Evolutionary conservation across 2,888 invertebrate species (phyloP).

Genomic region (Pycnomerus fuliginosus): DNA sequence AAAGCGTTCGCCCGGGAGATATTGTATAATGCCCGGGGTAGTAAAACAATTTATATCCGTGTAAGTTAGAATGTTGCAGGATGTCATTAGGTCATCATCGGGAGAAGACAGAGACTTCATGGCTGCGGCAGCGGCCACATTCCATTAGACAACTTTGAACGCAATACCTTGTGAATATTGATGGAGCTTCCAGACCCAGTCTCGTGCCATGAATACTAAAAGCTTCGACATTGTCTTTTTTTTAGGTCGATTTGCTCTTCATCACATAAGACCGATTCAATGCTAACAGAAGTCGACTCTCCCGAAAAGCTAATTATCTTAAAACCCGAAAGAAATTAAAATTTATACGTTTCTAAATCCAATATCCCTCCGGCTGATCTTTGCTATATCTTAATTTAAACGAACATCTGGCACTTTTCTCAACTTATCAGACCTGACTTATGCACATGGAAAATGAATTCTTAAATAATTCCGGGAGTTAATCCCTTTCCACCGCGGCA

Average conservation of each 20-base stretch:
- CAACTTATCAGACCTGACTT: slow-evolving; percentile 43
- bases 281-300: too few relatives aligned
- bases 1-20: slow-evolving; percentile 31
- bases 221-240: slow-evolving; percentile 22
- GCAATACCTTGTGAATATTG: slow-evolving; percentile 50
- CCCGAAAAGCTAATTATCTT: slow-evolving; percentile 24
- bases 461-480: slow-evolving; percentile 31
- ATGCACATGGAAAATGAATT: slow-evolving; percentile 43
- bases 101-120: slow-evolving; percentile 26
- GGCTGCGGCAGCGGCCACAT: slow-evolving; percentile 40
- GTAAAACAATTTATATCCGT: slow-evolving; percentile 33
- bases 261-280: slow-evolving; percentile 19
- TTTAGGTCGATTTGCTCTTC: slow-evolving; percentile 26
- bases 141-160: slow-evolving; percentile 48
- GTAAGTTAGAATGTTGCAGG: slow-evolving; percentile 27
- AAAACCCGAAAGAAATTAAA: slow-evolving; percentile 44
- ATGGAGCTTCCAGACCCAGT: slow-evolving; percentile 39
- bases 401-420: slow-evolving; percentile 46
- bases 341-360: slow-evolving; percentile 51
- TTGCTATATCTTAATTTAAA: slow-evolving; percentile 43
- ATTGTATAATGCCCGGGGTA: slow-evolving; percentile 30
- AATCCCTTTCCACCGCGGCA: slow-evolving; percentile 28
- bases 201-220: slow-evolving; percentile 42
- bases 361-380: slow-evolving; percentile 40
- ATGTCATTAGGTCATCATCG: too few relatives aligned